phyloP scores from a whole-genome alignment of 2,888 invertebrate genomes.

The Venusia cambrica region DNA sequence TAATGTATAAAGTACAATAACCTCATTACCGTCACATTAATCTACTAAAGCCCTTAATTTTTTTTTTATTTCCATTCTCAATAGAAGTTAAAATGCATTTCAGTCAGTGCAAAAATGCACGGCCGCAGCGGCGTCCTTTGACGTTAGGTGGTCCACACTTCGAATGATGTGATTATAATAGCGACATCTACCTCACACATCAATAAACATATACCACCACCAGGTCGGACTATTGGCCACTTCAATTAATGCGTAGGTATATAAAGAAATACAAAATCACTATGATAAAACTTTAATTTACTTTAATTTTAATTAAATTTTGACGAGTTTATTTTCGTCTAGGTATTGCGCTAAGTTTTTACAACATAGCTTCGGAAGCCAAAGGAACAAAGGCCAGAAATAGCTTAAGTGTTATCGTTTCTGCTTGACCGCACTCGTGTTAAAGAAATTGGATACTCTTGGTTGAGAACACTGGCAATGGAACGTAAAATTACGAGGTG shows the following conservation, averaged over 20 bases:
- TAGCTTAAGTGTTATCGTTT: slow-evolving; percentile 64
- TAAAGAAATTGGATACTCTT: slow-evolving; percentile 71
- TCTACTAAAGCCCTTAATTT: slow-evolving; percentile 36
- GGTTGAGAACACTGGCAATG: slow-evolving; percentile 68
- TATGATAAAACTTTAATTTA: slow-evolving; percentile 56
- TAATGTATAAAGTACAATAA: slow-evolving; percentile 12
- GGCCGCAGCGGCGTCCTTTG: slow-evolving; percentile 68
- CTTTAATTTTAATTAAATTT: too few relatives aligned
- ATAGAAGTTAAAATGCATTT: slow-evolving; percentile 60
- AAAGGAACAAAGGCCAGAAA: slow-evolving; percentile 52
- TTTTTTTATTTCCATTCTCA: slow-evolving; percentile 45
- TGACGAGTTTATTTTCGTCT: slow-evolving; percentile 48
- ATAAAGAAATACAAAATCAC: slow-evolving; percentile 31
- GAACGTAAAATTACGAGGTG: slow-evolving; percentile 69
- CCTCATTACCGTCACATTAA: slow-evolving; percentile 27
- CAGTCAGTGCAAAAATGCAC: slow-evolving; percentile 72
- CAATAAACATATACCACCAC: slow-evolving; percentile 44
- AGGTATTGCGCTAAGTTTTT: slow-evolving; percentile 15
- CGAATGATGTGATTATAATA: slow-evolving; percentile 78
- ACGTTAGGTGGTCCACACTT: slow-evolving; percentile 70
- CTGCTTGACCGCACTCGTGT: slow-evolving; percentile 60
- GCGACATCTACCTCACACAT: slow-evolving; percentile 64
- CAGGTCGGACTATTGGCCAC: slow-evolving; percentile 14
- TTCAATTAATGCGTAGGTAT: slow-evolving; percentile 29
- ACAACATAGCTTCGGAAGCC: slow-evolving; percentile 43